Percentiles rank a stretch among this genome's conserved stretches.
These are phyloP conservation scores for Conops quadrifasciatus DNA, from an alignment of 2,888 invertebrate species.

Conservation along the genomic window DNA sequence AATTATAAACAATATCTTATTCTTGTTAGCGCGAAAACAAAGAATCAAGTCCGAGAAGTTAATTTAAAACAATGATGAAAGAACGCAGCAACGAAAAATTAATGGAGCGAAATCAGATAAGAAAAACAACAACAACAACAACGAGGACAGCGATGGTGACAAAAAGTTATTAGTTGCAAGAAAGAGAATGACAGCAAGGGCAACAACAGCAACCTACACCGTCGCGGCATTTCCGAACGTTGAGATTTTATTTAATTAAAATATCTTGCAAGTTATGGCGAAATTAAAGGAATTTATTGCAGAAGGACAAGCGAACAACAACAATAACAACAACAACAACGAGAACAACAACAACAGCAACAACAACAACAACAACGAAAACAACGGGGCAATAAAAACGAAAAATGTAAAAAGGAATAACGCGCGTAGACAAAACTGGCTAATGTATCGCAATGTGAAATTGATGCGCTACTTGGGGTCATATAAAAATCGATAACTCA, in stretches of 20 bases:
- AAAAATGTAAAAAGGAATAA: background rate
- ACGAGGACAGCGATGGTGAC: background rate
- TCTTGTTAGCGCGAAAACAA: too few relatives aligned
- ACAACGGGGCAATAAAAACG: conserved; percentile 25
- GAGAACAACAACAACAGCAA: background rate
- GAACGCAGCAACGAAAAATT: background rate
- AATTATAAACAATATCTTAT: conserved; percentile 3
- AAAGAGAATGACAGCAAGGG: background rate
- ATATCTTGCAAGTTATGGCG: conserved; percentile 52
- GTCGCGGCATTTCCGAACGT: background rate
- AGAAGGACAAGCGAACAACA: conserved; percentile 4
- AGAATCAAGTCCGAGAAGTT: too few relatives aligned
- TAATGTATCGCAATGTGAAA: conserved; percentile 27
- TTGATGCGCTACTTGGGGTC: conserved; percentile 27
- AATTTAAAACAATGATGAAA: background rate
- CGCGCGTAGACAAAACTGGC: conserved; percentile 31
- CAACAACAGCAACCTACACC: background rate
- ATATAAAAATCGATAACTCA: conserved; percentile 15
- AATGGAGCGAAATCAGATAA: conserved; percentile 11
- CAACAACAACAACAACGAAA: conserved; percentile 38
- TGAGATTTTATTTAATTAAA: conserved; percentile 55
- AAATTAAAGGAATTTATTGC: conserved; percentile 49
- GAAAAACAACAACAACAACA: background rate
- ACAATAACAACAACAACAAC: background rate
- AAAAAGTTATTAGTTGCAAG: background rate